Base-by-base conservation (phyloP, 2,113 vertebrate genomes). In the Budorcas taxicolor region DNA sequence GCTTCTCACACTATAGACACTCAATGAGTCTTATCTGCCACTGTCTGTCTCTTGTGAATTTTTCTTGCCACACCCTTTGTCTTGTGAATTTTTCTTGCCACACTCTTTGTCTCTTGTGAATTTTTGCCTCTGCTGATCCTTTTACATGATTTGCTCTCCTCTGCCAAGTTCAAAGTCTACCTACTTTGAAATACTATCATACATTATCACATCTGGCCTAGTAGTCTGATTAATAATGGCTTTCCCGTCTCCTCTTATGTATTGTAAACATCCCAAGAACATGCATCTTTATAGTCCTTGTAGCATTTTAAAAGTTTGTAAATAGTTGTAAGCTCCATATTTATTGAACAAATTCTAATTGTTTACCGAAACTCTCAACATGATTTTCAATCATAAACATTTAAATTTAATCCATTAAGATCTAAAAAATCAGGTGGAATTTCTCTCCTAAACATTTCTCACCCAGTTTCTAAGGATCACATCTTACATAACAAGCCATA, bases 361-460 rank as follows among this genome's bases (percentile, higher is more conserved):
- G 29, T 94, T 97, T 91, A 57, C 64, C 58, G 67, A 94, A 87
- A 81, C 15, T 4, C 14, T 55, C n/a, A 71, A 76, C 45, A 40
- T 76, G 82, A 67, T 93, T 94, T 98, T 97, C 55, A 95, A 71
- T 92, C 60, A 91, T 8, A 29, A 93, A 57, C 27, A 91, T 40
- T 82, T 92, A 88, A 92, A 84, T 83, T 82, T 87, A 78, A 87
- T 25, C 58, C 43, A 92, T 58, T 90, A 85, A 87, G 31, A 4
- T 67, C 76, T 91, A 43, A 67, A 90, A 97, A 90, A 58, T 94
- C 94, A 95, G 57, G 60, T 45, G 14, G 29, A 71, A 93, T 87
- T 84, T 87, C 62, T 76, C 76, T 78, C n/a, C 27, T 64, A 91
- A 67, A 55, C 67, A 90, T 71, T 92, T 92, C 43, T 64, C 7